Conservation (phyloP, 2,797 vertebrate species). For the Prionace glauca region DNA sequence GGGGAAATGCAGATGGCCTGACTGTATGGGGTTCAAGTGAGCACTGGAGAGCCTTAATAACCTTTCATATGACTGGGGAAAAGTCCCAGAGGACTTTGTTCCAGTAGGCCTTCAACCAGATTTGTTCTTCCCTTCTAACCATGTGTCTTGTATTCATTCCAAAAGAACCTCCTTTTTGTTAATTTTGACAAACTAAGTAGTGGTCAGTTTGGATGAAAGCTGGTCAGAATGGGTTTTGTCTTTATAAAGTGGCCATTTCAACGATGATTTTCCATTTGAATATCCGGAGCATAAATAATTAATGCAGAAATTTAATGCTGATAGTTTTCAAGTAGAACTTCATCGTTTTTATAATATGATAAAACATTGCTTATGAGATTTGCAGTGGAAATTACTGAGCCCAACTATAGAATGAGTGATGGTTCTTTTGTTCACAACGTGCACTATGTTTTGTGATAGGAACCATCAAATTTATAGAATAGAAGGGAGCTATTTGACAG, state of each 20-base stretch:
- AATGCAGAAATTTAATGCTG: background rate
- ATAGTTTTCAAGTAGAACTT: background rate
- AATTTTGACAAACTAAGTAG: background rate
- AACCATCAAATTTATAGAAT: background rate
- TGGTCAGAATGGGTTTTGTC: no score
- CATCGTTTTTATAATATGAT: background rate
- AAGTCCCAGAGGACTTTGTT: background rate
- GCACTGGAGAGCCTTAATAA: background rate
- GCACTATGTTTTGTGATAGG: background rate
- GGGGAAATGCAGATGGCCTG: no score
- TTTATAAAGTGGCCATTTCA: background rate
- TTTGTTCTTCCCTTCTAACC: background rate
- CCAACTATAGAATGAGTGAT: background rate
- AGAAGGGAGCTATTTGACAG: background rate
- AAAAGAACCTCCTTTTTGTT: background rate
- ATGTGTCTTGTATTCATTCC: background rate
- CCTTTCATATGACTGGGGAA: background rate
- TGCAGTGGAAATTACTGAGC: background rate
- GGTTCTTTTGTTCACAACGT: background rate
- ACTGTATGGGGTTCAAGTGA: background rate
- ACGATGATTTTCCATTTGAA: no score
- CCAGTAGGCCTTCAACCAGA: no score
- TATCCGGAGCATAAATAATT: background rate
- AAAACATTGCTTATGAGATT: background rate
- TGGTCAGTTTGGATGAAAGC: background rate